These are phyloP conservation scores for Pachycephus smyrnensis DNA, from an alignment of 2,888 invertebrate species.

Conservation along the genomic window DNA sequence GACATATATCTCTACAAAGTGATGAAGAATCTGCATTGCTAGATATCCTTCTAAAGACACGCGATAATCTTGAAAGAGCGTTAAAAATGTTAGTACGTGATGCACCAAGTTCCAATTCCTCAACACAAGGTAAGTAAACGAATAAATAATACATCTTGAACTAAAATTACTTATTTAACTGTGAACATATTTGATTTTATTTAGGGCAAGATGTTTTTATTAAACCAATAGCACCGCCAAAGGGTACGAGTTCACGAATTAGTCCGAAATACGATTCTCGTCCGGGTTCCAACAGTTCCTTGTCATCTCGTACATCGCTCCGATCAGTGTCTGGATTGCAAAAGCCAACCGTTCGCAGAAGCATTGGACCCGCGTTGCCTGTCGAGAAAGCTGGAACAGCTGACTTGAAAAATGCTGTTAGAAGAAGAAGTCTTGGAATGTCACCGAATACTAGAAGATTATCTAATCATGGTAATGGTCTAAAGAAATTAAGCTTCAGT, in stretches of 20 bases:
- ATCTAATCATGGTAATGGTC: background rate
- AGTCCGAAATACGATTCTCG: conserved; percentile 22
- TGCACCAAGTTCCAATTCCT: conserved; percentile 25
- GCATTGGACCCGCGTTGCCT: conserved; percentile 10
- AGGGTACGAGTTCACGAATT: conserved; percentile 13
- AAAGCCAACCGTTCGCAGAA: conserved; percentile 14
- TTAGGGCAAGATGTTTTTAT: conserved; percentile 24
- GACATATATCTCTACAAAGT: conserved; percentile 45
- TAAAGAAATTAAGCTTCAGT: background rate
- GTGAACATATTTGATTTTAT: background rate
- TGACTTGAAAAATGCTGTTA: background rate
- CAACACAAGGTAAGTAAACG: conserved; percentile 9
- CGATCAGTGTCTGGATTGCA: conserved; percentile 11
- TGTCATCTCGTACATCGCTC: background rate
- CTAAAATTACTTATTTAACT: background rate
- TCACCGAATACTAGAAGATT: background rate
- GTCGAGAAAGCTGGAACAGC: background rate
- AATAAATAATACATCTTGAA: background rate
- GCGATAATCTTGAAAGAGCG: conserved; percentile 40
- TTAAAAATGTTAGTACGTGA: conserved; percentile 27
- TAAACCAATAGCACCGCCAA: conserved; percentile 25
- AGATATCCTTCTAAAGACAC: conserved; percentile 39
- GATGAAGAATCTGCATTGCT: conserved; percentile 35
- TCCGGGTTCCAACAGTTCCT: conserved; percentile 19
- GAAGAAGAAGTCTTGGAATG: background rate